Evolutionary conservation across 2,113 vertebrate species (phyloP), one percentile per base, ranked within the genome.

Genomic region (Phyllostomus hastatus): DNA sequence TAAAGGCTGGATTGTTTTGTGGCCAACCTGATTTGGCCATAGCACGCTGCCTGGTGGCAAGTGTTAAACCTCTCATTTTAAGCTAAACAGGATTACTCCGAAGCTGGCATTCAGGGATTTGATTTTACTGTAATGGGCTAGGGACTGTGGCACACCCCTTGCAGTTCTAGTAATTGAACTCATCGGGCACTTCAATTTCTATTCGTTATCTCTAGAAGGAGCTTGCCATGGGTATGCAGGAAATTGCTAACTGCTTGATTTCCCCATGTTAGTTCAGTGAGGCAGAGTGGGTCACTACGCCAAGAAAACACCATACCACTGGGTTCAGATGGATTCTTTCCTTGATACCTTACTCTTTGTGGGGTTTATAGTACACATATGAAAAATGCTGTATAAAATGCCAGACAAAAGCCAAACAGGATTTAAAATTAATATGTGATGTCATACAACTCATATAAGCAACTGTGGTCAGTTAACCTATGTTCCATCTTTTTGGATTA

Each of bases 1-100:
- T 98, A 99, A 98, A 99, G 96, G 78, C 96, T 97, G 97, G 96
- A 98, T 98, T 98, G 96, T 98, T 99, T 98, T 95, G 98, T 82
- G 98, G 98, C 95, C 98, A 96, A 98, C 97, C 96, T 98, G 97
- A 98, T 99, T 98, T 98, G 96, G 97, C 90, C 94, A 97, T 79
- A 97, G 91, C 90, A 41, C 70, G 80, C 97, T 98, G 97, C 98
- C 97, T 98, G 96, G 75, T 26, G 92, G 97, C 97, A 98, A 98
- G 96, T 98, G 97, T 93, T 98, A 98, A 99, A 99, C 96, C 97
- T 98, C 88, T 98, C 99, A 98, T 98, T 99, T 99, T 96, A 98
- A 98, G 82, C 97, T 98, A 98, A 99, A 99, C 96, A 98, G 98
- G 98, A 98, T 99, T 99, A 99, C 90, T 97, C 76, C 97, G 97